Percentiles rank a stretch among this genome's conserved stretches.
Evolutionary conservation across 1,140 invertebrate genomes (phyloP).

Genomic region (Cyclargus thomasi): DNA sequence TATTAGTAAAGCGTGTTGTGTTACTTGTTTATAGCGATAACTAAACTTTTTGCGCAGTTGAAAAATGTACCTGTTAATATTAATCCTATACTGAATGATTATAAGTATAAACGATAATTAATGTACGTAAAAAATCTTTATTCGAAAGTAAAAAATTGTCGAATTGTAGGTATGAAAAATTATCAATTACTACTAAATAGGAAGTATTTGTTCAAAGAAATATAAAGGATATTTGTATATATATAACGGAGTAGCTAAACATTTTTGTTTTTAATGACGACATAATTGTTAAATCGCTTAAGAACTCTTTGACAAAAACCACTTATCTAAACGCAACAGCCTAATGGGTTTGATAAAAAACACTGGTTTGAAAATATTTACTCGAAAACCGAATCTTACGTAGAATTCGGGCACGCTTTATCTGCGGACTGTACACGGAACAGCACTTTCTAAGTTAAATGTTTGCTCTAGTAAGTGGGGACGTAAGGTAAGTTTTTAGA

Average conservation of each 20-base stretch:
- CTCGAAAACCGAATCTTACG: constrained; percentile 44
- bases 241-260: not conserved
- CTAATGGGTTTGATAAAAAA: constrained; percentile 23
- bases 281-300: not conserved
- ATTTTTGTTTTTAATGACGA: not conserved
- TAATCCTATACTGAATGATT: no score
- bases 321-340: constrained; percentile 1
- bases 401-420: constrained; percentile 59
- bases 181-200: no score
- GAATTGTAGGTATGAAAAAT: no score
- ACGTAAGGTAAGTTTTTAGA: constrained; percentile 63
- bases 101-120: no score
- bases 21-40: no score
- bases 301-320: constrained; percentile 15
- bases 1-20: no score
- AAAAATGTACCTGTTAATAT: no score
- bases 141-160: no score
- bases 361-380: constrained; percentile 34
- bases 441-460: constrained; percentile 73
- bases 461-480: constrained; percentile 62
- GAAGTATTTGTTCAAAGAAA: no score
- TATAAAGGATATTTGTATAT: no score
- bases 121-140: no score
- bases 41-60: no score
- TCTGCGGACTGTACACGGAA: constrained; percentile 67